Conservation (phyloP, 2,888 invertebrate species). For the Lissonota sp. region DNA sequence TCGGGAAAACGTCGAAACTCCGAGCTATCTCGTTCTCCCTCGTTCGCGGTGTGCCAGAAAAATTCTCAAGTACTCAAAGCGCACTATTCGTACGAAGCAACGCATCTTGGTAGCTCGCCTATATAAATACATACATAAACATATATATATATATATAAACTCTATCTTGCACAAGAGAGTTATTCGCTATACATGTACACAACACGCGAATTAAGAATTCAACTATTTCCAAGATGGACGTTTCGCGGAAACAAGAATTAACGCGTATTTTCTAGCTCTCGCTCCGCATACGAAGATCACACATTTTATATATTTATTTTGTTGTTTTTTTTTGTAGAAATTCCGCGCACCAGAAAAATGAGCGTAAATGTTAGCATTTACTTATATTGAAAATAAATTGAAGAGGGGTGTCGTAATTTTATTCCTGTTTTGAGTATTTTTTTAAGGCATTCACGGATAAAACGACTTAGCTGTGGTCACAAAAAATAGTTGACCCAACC, state of each 20-base stretch:
- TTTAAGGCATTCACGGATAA: too few relatives aligned
- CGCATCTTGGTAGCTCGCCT: conserved; percentile 1
- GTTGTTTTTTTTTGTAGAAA: too few relatives aligned
- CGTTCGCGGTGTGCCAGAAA: conserved; percentile 45
- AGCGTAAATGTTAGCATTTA: too few relatives aligned
- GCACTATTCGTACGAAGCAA: conserved; percentile 7
- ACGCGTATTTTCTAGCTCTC: conserved; percentile 8
- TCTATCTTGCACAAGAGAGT: conserved; percentile 5
- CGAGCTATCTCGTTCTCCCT: neutral
- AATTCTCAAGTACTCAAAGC: conserved; percentile 49
- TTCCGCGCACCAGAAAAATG: too few relatives aligned
- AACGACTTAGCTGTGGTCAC: too few relatives aligned
- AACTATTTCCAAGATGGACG: conserved; percentile 28
- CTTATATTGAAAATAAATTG: too few relatives aligned
- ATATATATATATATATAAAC: neutral
- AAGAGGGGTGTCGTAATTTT: too few relatives aligned
- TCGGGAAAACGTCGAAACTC: conserved; percentile 51
- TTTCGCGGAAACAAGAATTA: conserved; percentile 53
- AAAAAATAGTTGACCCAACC: too few relatives aligned
- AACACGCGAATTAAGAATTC: conserved; percentile 45
- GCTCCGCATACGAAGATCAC: neutral
- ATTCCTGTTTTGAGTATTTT: too few relatives aligned
- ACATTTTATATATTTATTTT: too few relatives aligned
- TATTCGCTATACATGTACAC: neutral
- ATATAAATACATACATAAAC: neutral